Conservation (phyloP, 2,888 invertebrate genomes). For the Spatulosminthurus flaviceps region DNA sequence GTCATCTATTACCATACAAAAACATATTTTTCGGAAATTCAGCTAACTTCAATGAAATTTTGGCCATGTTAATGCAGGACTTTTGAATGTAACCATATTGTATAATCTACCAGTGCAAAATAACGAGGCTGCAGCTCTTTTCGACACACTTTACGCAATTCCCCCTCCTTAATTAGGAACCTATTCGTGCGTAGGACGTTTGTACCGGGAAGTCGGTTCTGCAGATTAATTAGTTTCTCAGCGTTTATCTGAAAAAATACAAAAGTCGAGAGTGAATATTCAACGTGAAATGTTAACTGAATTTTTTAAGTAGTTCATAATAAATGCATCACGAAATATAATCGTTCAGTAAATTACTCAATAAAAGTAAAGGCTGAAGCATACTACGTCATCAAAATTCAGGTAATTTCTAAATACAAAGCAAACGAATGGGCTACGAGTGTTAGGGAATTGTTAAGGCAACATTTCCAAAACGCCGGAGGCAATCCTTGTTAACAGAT, state of each 20-base stretch:
- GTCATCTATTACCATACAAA: slow-evolving; percentile 66
- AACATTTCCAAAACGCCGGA: neutral
- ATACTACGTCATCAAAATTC: too few relatives aligned
- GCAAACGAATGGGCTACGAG: neutral
- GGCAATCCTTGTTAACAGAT: slow-evolving; percentile 19
- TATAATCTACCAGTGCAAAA: slow-evolving; percentile 72
- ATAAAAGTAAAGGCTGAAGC: too few relatives aligned
- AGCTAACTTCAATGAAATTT: too few relatives aligned
- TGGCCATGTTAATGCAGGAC: neutral
- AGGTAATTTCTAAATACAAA: too few relatives aligned
- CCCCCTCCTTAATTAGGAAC: slow-evolving; percentile 73
- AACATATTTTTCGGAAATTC: too few relatives aligned
- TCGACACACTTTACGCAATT: slow-evolving; percentile 73
- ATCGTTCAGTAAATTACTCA: neutral
- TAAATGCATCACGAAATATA: too few relatives aligned
- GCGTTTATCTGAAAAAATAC: slow-evolving; percentile 68
- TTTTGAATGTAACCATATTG: neutral
- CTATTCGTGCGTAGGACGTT: slow-evolving; percentile 70
- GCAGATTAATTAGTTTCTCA: slow-evolving; percentile 70
- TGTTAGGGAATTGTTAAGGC: neutral
- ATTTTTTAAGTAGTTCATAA: too few relatives aligned
- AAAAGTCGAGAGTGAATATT: too few relatives aligned
- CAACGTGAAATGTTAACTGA: too few relatives aligned
- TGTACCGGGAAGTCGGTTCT: slow-evolving; percentile 67
- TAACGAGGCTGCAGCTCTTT: slow-evolving; percentile 73